Evolutionary conservation across 2,113 vertebrate species (phyloP), one percentile per base, ranked within the genome.

Genomic region (Calypte anna): DNA sequence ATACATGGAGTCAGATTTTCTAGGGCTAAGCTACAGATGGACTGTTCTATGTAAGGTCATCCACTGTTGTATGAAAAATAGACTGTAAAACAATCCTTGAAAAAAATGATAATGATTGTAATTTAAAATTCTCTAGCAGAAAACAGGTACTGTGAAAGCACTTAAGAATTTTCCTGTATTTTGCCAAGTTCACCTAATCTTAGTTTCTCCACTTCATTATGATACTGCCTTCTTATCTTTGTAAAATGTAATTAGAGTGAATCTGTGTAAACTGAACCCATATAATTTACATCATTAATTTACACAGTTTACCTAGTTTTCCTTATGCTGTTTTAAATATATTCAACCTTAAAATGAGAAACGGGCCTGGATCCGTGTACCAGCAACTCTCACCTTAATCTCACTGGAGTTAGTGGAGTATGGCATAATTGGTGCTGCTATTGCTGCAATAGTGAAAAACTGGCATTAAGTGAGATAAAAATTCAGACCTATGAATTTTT

Each of bases 321-420:
- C 19, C 22, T 75, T 33, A 31, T 85, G 62, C 14, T 62, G 24
- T 77, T 79, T 31, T 86, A 40, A 90, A 77, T 80, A 12, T 80
- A 40, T 58, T 76, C 33, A 93, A 30, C 40, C 36, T 85, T 73
- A 78, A 92, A 80, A 82, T 92, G 91, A 89, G 24, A 93, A 82
- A 64, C 57, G 23, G n/a, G 17, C 36, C 30, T 62, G n/a, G 14
- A 36, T 69, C 9, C 86, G 14, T 82, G 24, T 70, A 87, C 43
- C 61, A 70, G 51, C 30, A 63, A 6, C 36, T 62, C 10, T 70
- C 48, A 66, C 82, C 25, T 74, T 73, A 31, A 30, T 91, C 66
- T 77, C 30, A 13, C 43, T 81, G 19, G 27, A 84, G 9, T 66
- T 57, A 70, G 53, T 67, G 61, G 24, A 74, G 46, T 94, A 36